A percentile compares a stretch with the other conserved stretches of the same genome.
phyloP scores from a whole-genome alignment of 1,140 invertebrate species.

The Bombus vancouverensis region DNA sequence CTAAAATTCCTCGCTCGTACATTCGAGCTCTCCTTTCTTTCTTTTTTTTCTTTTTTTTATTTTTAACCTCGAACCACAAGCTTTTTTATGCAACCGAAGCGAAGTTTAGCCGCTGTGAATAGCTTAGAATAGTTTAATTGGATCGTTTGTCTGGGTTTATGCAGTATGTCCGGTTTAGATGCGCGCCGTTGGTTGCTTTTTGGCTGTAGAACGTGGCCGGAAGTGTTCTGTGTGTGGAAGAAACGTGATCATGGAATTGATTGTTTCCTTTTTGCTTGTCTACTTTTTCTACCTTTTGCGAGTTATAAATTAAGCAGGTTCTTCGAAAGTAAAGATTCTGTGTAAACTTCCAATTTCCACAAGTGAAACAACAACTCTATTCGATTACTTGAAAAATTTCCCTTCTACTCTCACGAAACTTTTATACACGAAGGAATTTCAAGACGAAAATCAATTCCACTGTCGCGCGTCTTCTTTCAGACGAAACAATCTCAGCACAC shows the following conservation, averaged over 20 bases:
- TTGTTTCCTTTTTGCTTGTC: background rate
- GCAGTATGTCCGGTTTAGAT: constrained; percentile 7
- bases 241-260: background rate
- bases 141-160: background rate
- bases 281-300: background rate
- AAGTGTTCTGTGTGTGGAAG: background rate
- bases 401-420: background rate
- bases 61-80: background rate
- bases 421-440: background rate
- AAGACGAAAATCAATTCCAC: background rate
- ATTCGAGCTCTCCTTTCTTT: background rate
- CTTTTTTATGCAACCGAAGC: constrained; percentile 1
- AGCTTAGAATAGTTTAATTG: constrained; percentile 16
- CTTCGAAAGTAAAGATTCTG: background rate
- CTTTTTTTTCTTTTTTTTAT: background rate
- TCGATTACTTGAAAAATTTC: background rate
- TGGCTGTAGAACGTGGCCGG: background rate
- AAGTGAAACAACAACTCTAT: background rate
- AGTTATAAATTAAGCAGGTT: background rate
- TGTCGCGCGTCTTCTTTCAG: background rate
- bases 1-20: no score
- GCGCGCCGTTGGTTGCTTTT: background rate
- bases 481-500: background rate
- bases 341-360: background rate
- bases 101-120: constrained; percentile 14